phyloP scores from a whole-genome alignment of 1,140 invertebrate species.

The Halesus radiatus region DNA sequence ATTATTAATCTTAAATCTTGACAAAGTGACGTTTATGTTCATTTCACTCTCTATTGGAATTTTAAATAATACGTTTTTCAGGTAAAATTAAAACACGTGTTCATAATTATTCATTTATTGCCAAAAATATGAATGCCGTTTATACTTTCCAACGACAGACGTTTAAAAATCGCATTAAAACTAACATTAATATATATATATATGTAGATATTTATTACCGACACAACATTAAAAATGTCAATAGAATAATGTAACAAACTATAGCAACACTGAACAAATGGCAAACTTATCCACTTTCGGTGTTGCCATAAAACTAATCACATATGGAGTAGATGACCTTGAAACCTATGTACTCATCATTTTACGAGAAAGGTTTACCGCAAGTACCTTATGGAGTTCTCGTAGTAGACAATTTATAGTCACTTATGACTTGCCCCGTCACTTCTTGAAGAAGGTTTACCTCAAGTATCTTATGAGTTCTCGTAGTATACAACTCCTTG shows the following conservation, averaged over 20 bases:
- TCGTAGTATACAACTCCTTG: too few relatives aligned
- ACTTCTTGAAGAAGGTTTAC: too few relatives aligned
- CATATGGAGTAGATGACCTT: slow-evolving; percentile 27
- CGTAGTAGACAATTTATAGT: too few relatives aligned
- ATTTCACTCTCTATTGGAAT: too few relatives aligned
- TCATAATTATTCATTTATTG: slow-evolving; percentile 48
- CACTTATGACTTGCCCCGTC: too few relatives aligned
- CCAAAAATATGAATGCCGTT: slow-evolving; percentile 53
- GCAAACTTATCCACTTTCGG: not conserved
- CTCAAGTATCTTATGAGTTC: too few relatives aligned
- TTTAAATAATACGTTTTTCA: not conserved
- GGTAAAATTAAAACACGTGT: too few relatives aligned
- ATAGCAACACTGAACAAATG: not conserved
- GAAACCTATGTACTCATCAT: too few relatives aligned
- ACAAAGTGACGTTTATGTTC: too few relatives aligned
- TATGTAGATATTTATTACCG: slow-evolving; percentile 8
- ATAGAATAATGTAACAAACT: slow-evolving; percentile 11
- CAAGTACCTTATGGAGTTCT: too few relatives aligned
- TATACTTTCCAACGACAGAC: slow-evolving; percentile 52
- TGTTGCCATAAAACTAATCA: slow-evolving; percentile 34
- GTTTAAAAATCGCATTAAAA: slow-evolving; percentile 26
- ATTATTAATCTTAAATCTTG: too few relatives aligned
- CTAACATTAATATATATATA: not conserved
- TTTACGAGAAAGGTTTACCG: too few relatives aligned
- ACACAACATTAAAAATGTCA: slow-evolving; percentile 17